A percentile compares a stretch with the other conserved stretches of the same genome.
phyloP scores from a whole-genome alignment of 64 coral and sea anemone species.

The Hydrozoanthus tunicans region DNA sequence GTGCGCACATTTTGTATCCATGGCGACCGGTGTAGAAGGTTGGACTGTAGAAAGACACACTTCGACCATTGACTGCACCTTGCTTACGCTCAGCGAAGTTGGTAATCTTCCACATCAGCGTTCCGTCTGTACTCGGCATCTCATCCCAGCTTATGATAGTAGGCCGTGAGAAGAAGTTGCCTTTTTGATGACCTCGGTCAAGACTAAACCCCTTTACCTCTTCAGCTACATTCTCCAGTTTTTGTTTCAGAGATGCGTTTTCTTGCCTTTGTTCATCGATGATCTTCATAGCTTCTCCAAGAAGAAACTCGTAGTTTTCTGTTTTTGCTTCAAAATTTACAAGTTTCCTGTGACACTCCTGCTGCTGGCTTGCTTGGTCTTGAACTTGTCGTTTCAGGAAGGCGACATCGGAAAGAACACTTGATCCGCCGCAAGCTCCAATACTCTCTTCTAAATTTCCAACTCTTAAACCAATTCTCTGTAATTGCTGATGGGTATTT shows the following conservation, averaged over 20 bases:
- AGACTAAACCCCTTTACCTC: not conserved
- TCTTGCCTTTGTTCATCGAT: not conserved
- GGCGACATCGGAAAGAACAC: not conserved
- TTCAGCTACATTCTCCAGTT: not conserved
- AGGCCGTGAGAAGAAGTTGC: not conserved
- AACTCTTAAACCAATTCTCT: not conserved
- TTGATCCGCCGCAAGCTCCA: not conserved
- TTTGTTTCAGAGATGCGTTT: not conserved
- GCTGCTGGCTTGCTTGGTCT: not conserved
- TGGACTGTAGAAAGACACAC: no score
- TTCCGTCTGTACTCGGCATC: conserved; percentile 1
- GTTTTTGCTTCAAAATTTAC: conserved; percentile 6
- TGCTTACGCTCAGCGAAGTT: not conserved
- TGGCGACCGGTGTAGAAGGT: not conserved
- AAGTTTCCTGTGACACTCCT: not conserved
- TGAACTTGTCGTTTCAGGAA: not conserved
- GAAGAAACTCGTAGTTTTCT: not conserved
- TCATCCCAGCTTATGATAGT: not conserved
- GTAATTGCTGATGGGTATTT: not conserved
- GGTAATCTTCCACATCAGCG: not conserved
- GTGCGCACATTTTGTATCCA: not conserved
- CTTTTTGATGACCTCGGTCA: not conserved
- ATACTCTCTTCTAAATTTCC: not conserved
- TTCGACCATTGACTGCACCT: no score
- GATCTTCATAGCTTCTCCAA: conserved; percentile 6